Evolutionary conservation across 2,888 invertebrate genomes (phyloP).

Genomic region (Heteropelma amictum): DNA sequence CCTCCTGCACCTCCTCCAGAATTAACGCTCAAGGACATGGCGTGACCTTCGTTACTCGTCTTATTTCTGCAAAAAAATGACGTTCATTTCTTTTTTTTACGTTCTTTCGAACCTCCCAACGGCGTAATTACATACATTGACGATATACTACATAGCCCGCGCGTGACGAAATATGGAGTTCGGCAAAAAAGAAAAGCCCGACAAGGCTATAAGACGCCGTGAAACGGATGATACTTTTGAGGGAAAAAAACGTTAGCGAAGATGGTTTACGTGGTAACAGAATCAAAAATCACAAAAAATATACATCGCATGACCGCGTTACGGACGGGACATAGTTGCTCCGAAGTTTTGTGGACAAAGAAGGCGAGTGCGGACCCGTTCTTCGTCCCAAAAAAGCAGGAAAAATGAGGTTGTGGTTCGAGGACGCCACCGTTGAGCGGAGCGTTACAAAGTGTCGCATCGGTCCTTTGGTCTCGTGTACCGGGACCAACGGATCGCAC

Average conservation of each 20-base stretch:
- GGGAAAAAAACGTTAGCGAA: too few species aligned
- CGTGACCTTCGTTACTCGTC: conserved; percentile 56
- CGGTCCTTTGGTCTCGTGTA: neutral
- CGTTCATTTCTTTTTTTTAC: too few species aligned
- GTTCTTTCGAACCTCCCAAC: conserved; percentile 1
- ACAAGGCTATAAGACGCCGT: conserved; percentile 29
- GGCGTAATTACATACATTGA: conserved; percentile 27
- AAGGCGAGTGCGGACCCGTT: conserved; percentile 34
- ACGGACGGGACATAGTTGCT: neutral
- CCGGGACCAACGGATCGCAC: conserved; percentile 53
- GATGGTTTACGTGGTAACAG: conserved; percentile 4
- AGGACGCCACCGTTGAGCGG: conserved; percentile 7
- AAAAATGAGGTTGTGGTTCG: conserved; percentile 5
- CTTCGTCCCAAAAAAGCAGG: neutral
- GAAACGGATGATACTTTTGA: conserved; percentile 7
- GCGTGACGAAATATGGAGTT: neutral
- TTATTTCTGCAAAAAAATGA: conserved; percentile 63
- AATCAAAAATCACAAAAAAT: conserved; percentile 19
- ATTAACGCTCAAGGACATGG: conserved; percentile 47
- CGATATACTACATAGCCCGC: neutral
- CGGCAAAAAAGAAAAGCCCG: conserved; percentile 26
- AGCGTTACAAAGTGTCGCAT: conserved; percentile 31
- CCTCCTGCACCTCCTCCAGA: conserved; percentile 49
- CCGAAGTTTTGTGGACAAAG: neutral
- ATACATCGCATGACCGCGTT: conserved; percentile 48